Percentiles rank a stretch among this genome's conserved stretches.
Conservation (phyloP, 2,888 invertebrate genomes). For the Amiota mariae region DNA sequence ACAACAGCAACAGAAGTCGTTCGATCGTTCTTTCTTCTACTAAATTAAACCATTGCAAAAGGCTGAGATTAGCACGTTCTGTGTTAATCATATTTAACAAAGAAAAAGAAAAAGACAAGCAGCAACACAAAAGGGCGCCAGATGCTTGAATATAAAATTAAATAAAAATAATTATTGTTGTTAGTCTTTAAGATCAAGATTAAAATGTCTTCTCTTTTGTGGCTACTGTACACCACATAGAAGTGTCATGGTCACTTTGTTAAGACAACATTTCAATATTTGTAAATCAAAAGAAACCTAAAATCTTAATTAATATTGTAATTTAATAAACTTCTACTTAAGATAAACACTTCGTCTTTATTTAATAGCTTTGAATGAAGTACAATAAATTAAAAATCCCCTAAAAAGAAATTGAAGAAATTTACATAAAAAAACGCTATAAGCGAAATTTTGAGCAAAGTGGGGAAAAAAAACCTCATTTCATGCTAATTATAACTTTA, state of each 20-base stretch:
- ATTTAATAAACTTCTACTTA: neutral
- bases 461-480: slow-evolving; percentile 60
- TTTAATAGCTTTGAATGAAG: slow-evolving; percentile 54
- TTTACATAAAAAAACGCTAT: slow-evolving; percentile 45
- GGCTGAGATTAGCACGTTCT: slow-evolving; percentile 17
- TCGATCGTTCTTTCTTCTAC: slow-evolving; percentile 49
- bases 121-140: slow-evolving; percentile 32
- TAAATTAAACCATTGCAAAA: slow-evolving; percentile 68
- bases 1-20: slow-evolving; percentile 19
- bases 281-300: neutral
- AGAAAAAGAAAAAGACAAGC: neutral
- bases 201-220: too few species aligned
- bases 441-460: slow-evolving; percentile 42
- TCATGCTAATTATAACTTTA: slow-evolving; percentile 64
- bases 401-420: slow-evolving; percentile 27
- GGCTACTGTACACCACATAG: neutral
- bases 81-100: neutral
- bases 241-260: neutral
- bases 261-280: neutral
- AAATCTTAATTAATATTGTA: neutral
- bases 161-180: neutral
- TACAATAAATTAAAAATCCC: slow-evolving; percentile 52
- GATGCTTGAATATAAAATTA: slow-evolving; percentile 50
- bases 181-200: too few species aligned
- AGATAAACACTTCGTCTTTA: slow-evolving; percentile 46